Evolutionary conservation across 2,113 vertebrate genomes (phyloP).

Genomic region (Asarcornis scutulata): DNA sequence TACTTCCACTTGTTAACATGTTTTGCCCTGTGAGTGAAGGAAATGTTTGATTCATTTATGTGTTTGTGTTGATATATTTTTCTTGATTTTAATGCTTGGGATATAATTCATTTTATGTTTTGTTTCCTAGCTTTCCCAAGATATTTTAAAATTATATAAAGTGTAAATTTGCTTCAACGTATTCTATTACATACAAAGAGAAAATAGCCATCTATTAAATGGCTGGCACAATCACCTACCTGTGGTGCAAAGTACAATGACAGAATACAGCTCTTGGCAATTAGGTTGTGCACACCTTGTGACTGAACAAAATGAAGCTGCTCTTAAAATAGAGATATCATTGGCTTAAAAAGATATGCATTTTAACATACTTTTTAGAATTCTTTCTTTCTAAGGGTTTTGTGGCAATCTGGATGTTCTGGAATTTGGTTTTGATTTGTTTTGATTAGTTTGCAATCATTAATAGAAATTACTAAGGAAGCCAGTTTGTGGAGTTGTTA

Average conservation of each 20-base stretch:
- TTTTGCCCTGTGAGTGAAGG: not conserved
- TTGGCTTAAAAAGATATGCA: accelerated
- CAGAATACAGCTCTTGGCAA: not conserved
- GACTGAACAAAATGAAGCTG: not conserved
- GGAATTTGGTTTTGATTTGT: not conserved
- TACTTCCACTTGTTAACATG: not conserved
- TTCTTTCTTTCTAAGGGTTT: not conserved
- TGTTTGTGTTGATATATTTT: not conserved
- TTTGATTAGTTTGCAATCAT: not conserved
- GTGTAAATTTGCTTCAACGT: not conserved
- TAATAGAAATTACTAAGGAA: not conserved
- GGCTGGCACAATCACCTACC: not conserved
- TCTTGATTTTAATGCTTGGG: not conserved
- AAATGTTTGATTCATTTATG: not conserved
- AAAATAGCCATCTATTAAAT: not conserved
- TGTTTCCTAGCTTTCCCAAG: not conserved
- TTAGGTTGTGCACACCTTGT: not conserved
- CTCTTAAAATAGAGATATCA: not conserved
- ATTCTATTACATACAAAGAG: not conserved
- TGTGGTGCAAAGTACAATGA: not conserved
- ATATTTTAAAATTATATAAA: not conserved
- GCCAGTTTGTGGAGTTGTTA: not conserved
- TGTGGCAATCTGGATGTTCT: not conserved
- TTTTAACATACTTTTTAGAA: not conserved
- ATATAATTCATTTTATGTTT: not conserved